Percentiles rank a stretch among this genome's conserved stretches.
phyloP scores from a whole-genome alignment of 2,113 vertebrate species.

The Lepus americanus region DNA sequence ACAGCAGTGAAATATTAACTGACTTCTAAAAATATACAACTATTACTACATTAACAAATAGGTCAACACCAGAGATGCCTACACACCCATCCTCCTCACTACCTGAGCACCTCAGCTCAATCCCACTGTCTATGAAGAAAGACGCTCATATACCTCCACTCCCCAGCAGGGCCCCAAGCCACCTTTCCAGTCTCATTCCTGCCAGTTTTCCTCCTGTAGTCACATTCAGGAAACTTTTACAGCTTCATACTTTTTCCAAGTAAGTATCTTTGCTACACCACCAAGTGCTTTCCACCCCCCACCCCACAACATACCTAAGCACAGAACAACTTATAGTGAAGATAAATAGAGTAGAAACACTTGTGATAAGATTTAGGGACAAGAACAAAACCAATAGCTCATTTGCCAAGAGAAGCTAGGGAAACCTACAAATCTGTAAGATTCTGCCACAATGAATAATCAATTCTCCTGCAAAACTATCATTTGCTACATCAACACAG shows the following conservation, averaged over 20 bases:
- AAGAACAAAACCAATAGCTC: constrained; percentile 49
- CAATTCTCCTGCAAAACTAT: not conserved
- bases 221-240: not conserved
- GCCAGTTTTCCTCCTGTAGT: not conserved
- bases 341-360: not conserved
- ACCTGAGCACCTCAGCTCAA: not conserved
- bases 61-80: not conserved
- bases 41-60: constrained; percentile 9
- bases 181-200: not conserved
- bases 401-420: constrained; percentile 13
- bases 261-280: not conserved
- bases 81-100: not conserved
- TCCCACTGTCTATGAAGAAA: not conserved
- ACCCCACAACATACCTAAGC: not conserved
- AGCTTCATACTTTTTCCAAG: not conserved
- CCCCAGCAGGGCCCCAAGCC: not conserved
- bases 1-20: not conserved
- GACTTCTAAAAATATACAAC: constrained; percentile 35
- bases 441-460: constrained; percentile 22
- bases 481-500: constrained; percentile 55
- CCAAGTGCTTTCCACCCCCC: not conserved
- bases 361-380: constrained; percentile 33
- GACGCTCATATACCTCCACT: not conserved
- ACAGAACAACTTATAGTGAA: not conserved
- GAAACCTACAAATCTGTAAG: constrained; percentile 33